Evolutionary conservation across 37 sponge, comb jelly and placozoan genomes (phyloP).

Genomic region (Aplysina aerophoba): DNA sequence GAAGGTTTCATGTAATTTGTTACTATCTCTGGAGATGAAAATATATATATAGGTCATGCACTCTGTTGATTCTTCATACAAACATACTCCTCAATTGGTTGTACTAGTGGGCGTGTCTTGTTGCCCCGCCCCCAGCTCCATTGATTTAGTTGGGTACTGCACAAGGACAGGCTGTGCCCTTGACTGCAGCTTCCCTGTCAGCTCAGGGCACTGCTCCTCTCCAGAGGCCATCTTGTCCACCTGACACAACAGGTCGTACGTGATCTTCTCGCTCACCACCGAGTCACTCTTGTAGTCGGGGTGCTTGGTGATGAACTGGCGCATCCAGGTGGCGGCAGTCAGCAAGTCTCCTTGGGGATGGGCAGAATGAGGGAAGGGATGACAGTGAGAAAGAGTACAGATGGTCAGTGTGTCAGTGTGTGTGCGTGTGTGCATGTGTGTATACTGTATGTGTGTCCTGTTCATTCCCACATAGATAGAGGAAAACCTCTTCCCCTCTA

Average conservation of each 20-base stretch:
- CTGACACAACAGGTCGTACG: slow-evolving; percentile 67
- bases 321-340: slow-evolving; percentile 90
- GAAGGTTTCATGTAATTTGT: too few relatives aligned
- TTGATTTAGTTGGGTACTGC: not conserved
- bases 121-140: not conserved
- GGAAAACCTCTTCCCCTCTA: too few relatives aligned
- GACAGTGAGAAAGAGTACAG: not conserved
- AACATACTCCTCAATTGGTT: too few relatives aligned
- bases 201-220: slow-evolving; percentile 45
- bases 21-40: too few relatives aligned
- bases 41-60: too few relatives aligned
- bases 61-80: too few relatives aligned
- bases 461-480: too few relatives aligned
- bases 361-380: not conserved
- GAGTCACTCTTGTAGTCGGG: slow-evolving; percentile 94
- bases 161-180: slow-evolving; percentile 31
- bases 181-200: slow-evolving; percentile 63
- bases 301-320: slow-evolving; percentile 79
- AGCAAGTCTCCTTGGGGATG: slow-evolving; percentile 84
- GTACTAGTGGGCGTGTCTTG: too few relatives aligned
- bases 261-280: slow-evolving; percentile 81
- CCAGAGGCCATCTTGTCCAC: slow-evolving; percentile 56
- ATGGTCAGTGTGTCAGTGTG: too few relatives aligned
- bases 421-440: not conserved
- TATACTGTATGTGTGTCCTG: too few relatives aligned